Base-by-base conservation (phyloP, 2,113 vertebrate genomes). In the Menura novaehollandiae region DNA sequence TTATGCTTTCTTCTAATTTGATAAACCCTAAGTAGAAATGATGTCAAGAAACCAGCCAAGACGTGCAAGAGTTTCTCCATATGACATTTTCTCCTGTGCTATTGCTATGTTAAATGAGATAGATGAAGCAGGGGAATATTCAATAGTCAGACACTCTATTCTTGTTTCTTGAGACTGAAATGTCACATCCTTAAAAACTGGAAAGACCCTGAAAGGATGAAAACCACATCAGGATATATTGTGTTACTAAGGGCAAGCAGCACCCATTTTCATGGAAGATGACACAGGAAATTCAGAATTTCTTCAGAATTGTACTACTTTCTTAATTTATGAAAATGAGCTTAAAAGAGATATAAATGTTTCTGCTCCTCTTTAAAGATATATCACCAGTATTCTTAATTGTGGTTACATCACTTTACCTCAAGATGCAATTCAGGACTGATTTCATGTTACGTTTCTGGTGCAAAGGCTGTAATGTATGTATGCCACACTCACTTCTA, bases 1-100 rank as follows among this genome's bases (percentile, higher is more conserved):
- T 95, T 91, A 89, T 20, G 39, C 32, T 56, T 81, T 91, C 83
- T 78, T 89, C 52, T 93, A 89, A 95, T 92, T 71, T 67, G 44
- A 93, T 95, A 93, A 84, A 86, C 24, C 16, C 35, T 68, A 91
- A 92, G 46, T 44, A 81, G 47, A 92, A 93, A 39, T 81, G 19
- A 93, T 87, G 83, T 51, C 27, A 78, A 89, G 86, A 92, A 91
- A 91, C 22, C 5, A 93, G 44, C 35, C 73, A 92, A 88, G 80
- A 95, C 27, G 24, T 74, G 44, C 39, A 91, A 71, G 20, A 35
- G 21, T 32, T 83, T 81, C 59, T 91, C 55, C 35, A 18, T 37
- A n/a, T 15, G 59, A 85, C 21, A 71, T 92, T 88, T 83, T 67
- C 55, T 75, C 18, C 63, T 71, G 71, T 23, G 7, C 22, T 86